A percentile compares a stretch with the other conserved stretches of the same genome.
Conservation (phyloP, 2,113 vertebrate genomes). For the Saimiri boliviensis region DNA sequence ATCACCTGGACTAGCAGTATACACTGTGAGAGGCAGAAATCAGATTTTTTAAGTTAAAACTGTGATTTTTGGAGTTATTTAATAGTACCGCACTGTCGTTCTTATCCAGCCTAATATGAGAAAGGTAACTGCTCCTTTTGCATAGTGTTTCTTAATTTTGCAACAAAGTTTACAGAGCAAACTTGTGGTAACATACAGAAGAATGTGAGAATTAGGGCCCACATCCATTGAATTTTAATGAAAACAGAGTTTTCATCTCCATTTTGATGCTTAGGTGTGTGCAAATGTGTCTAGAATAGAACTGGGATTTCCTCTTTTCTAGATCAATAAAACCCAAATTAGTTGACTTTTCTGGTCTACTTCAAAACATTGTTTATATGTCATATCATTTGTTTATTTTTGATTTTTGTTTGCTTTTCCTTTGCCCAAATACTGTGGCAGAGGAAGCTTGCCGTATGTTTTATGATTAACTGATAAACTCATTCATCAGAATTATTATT, state of each 20-base stretch:
- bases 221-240: neutral
- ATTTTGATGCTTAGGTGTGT: neutral
- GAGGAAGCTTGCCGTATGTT: conserved; percentile 65
- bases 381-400: conserved; percentile 56
- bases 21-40: neutral
- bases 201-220: neutral
- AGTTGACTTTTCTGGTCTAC: conserved; percentile 49
- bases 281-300: conserved; percentile 1
- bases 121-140: conserved; percentile 4
- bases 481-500: conserved; percentile 57
- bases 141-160: conserved; percentile 38
- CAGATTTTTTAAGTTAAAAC: neutral
- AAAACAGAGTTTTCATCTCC: neutral
- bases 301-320: conserved; percentile 42
- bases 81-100: neutral
- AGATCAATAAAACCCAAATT: conserved; percentile 62
- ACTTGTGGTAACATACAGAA: neutral
- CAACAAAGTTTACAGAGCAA: neutral
- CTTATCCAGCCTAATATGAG: neutral
- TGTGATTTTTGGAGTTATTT: neutral
- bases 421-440: conserved; percentile 49
- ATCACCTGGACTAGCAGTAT: neutral
- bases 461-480: conserved; percentile 68
- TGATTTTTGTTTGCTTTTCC: conserved; percentile 62
- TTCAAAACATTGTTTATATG: conserved; percentile 56